Conservation (phyloP, 1,140 invertebrate species). For the Helicoverpa armigera region DNA sequence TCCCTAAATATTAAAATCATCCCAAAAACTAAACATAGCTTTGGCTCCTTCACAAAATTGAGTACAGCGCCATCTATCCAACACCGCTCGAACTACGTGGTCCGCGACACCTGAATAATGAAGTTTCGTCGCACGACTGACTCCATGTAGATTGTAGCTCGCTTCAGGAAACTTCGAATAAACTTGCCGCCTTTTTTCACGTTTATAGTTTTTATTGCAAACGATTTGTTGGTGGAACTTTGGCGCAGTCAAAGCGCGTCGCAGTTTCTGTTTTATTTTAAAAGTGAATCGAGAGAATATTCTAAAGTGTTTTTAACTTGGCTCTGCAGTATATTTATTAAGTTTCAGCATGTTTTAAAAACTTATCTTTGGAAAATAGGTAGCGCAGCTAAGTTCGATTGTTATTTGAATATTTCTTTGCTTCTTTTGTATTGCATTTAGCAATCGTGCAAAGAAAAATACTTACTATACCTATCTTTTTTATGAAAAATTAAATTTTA, state of each 20-base stretch:
- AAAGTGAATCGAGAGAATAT: constrained; percentile 7
- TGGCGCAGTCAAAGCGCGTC: constrained; percentile 7
- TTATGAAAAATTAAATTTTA: too few relatives aligned
- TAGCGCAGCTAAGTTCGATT: not conserved
- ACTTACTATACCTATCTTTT: too few relatives aligned
- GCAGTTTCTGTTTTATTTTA: constrained; percentile 13
- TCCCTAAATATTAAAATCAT: too few relatives aligned
- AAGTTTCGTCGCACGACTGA: constrained; percentile 30
- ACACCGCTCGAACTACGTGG: constrained; percentile 4
- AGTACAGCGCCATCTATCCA: constrained; percentile 30
- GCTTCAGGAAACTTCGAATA: constrained; percentile 11
- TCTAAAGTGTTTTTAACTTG: not conserved
- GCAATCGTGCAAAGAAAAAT: too few relatives aligned
- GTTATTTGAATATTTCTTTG: not conserved
- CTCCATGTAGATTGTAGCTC: not conserved
- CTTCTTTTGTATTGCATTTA: not conserved
- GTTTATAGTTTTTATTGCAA: constrained; percentile 20
- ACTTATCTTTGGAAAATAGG: not conserved
- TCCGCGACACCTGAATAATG: constrained; percentile 12
- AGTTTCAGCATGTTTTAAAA: not conserved
- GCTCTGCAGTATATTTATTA: not conserved
- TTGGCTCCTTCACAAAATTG: not conserved
- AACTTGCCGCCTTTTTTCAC: constrained; percentile 5
- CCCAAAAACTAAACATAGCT: too few relatives aligned
- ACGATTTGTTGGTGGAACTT: constrained; percentile 28